These are phyloP conservation scores for Sebastes trivittatus DNA, from an alignment of 2,797 vertebrate genomes.

Conservation along the genomic window DNA sequence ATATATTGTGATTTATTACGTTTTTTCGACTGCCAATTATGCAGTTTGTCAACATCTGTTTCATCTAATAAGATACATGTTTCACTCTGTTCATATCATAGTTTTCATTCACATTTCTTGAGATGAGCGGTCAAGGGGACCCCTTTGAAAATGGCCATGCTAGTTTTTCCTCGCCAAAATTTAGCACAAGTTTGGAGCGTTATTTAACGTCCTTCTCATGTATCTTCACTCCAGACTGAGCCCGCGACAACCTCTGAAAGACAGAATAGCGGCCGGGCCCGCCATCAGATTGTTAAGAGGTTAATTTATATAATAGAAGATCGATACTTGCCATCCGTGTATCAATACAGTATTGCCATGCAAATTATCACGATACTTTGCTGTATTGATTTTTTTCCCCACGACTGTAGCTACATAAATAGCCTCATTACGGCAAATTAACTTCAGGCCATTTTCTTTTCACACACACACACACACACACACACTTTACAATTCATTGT, in stretches of 20 bases:
- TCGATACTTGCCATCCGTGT: too few relatives aligned
- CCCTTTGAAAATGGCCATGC: too few relatives aligned
- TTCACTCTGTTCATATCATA: neutral
- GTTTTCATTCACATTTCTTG: neutral
- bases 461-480: neutral
- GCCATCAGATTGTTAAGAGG: too few relatives aligned
- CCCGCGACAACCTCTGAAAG: neutral
- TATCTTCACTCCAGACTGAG: neutral
- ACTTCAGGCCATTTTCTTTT: neutral
- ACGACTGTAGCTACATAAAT: neutral
- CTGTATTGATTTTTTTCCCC: neutral
- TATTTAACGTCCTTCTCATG: neutral
- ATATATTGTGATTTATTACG: neutral
- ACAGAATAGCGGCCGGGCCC: neutral
- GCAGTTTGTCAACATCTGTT: neutral
- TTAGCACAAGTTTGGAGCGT: too few relatives aligned
- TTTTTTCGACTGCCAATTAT: neutral
- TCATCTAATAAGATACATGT: neutral
- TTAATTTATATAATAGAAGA: too few relatives aligned
- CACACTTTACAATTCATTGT: neutral
- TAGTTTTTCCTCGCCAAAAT: too few relatives aligned
- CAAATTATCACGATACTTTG: neutral
- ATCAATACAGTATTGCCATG: too few relatives aligned
- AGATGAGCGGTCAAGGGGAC: neutral
- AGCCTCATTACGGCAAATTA: neutral